Percentiles rank a stretch among this genome's conserved stretches.
These are phyloP conservation scores for Parapristionchus giblindavisi DNA, from an alignment of 2,888 invertebrate genomes.

Conservation along the genomic window DNA sequence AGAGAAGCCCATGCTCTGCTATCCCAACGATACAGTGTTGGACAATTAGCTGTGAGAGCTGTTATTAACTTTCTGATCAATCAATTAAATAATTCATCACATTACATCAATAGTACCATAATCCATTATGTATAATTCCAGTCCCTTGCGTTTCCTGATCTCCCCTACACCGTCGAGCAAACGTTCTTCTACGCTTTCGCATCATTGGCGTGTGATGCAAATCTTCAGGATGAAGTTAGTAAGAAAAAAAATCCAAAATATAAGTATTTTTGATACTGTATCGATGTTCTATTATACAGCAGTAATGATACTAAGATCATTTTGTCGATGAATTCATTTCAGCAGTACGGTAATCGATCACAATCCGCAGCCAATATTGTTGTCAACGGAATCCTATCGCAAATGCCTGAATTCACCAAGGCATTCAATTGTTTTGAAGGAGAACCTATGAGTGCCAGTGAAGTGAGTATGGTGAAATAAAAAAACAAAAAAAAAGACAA, in stretches of 20 bases:
- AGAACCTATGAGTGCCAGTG: constrained; percentile 19
- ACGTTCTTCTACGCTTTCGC: constrained; percentile 36
- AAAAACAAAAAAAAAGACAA: not conserved
- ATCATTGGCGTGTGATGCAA: not conserved
- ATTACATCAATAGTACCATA: no score
- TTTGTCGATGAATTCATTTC: no score
- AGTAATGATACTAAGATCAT: no score
- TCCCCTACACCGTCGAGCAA: constrained; percentile 34
- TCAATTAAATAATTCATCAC: no score
- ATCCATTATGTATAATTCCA: not conserved
- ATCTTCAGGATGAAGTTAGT: not conserved
- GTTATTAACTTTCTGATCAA: not conserved
- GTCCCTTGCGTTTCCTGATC: constrained; percentile 36
- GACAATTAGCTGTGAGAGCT: constrained; percentile 7
- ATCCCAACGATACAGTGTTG: constrained; percentile 15
- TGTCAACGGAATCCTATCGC: constrained; percentile 27
- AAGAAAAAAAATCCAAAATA: not conserved
- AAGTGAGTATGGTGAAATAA: not conserved
- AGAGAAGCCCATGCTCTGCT: constrained; percentile 8
- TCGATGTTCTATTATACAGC: not conserved
- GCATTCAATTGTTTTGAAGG: constrained; percentile 36
- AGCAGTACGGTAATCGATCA: constrained; percentile 5
- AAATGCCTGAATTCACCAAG: constrained; percentile 28
- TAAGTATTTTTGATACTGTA: not conserved
- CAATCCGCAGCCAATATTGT: not conserved